Conservation (phyloP, 2,113 vertebrate species). For the Psilopsiagon aurifrons region DNA sequence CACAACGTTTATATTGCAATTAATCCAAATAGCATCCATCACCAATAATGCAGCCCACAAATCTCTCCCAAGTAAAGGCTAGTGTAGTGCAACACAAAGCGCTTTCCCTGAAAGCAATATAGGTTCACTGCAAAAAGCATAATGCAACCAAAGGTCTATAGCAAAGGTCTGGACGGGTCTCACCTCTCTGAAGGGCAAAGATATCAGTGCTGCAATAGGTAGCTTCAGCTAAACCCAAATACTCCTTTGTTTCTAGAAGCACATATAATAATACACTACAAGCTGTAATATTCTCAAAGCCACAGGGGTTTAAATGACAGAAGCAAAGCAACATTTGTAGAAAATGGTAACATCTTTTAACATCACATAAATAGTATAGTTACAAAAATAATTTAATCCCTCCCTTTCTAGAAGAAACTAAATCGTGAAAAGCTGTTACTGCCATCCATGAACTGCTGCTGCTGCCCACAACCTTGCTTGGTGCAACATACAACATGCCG, state of each 20-base stretch:
- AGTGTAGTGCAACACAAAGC: background rate
- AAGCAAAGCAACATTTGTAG: background rate
- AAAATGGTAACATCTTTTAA: background rate
- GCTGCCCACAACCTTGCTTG: background rate
- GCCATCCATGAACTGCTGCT: background rate
- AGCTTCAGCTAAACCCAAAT: background rate
- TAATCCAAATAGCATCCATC: background rate
- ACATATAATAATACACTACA: background rate
- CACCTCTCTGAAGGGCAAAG: background rate
- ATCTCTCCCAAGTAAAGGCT: background rate
- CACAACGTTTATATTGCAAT: background rate
- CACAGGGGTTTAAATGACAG: background rate
- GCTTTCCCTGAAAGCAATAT: background rate
- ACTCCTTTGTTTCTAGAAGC: background rate
- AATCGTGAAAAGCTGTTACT: background rate
- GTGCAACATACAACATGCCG: background rate
- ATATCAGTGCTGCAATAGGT: background rate
- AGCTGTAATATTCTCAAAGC: background rate
- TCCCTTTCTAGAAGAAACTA: background rate
- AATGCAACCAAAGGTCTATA: background rate
- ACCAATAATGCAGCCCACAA: background rate
- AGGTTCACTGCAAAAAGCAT: background rate
- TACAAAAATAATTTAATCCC: background rate
- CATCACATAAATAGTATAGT: background rate
- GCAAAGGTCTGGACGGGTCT: background rate